Conservation (phyloP, 53 echinoderm and acorn worm species). For the Patiria pectinifera region DNA sequence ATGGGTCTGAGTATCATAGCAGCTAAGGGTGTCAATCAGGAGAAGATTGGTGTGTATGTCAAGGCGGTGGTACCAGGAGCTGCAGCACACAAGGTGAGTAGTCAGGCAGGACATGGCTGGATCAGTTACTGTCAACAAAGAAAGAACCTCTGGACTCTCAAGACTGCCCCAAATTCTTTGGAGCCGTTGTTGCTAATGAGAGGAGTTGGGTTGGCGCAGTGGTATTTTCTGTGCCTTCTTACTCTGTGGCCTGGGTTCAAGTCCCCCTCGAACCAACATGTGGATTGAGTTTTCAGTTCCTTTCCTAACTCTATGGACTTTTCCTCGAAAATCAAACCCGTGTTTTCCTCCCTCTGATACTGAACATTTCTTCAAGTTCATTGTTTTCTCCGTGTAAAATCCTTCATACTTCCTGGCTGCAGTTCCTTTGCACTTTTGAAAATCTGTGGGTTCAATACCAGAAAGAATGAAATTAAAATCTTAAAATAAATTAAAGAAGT, state of each 20-base stretch:
- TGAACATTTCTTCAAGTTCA: not conserved
- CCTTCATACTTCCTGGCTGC: not conserved
- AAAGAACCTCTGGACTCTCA: too few species aligned
- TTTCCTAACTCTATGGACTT: too few species aligned
- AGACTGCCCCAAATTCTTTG: not conserved
- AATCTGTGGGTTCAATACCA: too few species aligned
- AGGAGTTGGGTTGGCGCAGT: not conserved
- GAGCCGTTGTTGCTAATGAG: not conserved
- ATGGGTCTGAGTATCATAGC: constrained; percentile 99
- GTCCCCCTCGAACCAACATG: too few species aligned
- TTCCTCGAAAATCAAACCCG: too few species aligned
- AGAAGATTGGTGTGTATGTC: constrained; percentile 89
- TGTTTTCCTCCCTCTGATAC: too few species aligned
- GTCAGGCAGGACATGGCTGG: not conserved
- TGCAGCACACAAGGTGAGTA: constrained; percentile 82
- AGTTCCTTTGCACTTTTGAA: too few species aligned
- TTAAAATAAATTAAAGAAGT: too few species aligned
- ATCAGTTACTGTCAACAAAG: not conserved
- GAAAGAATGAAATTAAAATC: too few species aligned
- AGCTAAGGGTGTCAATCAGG: constrained; percentile 84
- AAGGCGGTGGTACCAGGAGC: constrained; percentile 95
- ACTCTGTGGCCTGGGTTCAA: too few species aligned
- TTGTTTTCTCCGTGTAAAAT: not conserved
- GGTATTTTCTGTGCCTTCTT: too few species aligned
- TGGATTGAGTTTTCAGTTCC: too few species aligned